Evolutionary conservation across 1,140 invertebrate genomes (phyloP).

Genomic region (Calephelis virginiensis): DNA sequence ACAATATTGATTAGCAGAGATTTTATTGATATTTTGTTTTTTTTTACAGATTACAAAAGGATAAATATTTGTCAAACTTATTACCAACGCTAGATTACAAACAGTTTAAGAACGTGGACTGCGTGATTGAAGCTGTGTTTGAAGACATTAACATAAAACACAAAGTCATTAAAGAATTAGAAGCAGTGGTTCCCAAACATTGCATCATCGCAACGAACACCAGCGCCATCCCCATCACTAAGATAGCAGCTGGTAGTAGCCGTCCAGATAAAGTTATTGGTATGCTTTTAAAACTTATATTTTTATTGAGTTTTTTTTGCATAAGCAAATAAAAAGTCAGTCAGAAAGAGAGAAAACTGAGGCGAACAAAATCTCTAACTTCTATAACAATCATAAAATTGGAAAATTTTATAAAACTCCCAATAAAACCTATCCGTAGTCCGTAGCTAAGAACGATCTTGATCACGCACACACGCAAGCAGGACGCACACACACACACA

Average conservation of each 20-base stretch:
- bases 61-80: conserved; percentile 89
- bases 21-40: not conserved
- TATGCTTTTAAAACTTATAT: conserved; percentile 35
- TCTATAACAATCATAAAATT: no score
- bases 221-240: conserved; percentile 96
- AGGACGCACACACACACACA: no score
- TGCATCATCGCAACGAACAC: conserved; percentile 99
- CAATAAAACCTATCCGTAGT: no score
- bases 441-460: no score
- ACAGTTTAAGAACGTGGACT: conserved; percentile 93
- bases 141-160: conserved; percentile 98
- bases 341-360: no score
- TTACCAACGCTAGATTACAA: conserved; percentile 90
- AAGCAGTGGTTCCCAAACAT: conserved; percentile 90
- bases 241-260: conserved; percentile 95
- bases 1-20: no score
- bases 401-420: no score
- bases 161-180: conserved; percentile 97
- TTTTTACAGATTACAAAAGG: conserved; percentile 86
- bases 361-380: no score
- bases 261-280: conserved; percentile 94
- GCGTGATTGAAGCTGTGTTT: conserved; percentile 99
- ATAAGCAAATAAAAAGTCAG: no score
- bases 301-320: not conserved
- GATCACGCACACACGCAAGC: no score